Base-by-base conservation (phyloP, 1,140 invertebrate species). In the Reticulitermes speratus region DNA sequence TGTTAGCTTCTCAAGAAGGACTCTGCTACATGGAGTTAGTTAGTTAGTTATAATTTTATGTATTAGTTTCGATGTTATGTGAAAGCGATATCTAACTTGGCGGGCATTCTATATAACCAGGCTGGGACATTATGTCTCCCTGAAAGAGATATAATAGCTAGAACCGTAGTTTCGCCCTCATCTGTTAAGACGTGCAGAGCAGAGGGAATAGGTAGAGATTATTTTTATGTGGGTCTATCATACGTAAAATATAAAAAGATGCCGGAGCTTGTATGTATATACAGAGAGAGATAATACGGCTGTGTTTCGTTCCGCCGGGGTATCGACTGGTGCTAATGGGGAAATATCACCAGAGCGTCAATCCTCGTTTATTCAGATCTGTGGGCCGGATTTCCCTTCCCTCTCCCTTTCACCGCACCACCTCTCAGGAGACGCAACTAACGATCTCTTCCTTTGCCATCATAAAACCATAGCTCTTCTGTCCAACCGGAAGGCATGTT, bases 291-390 rank as follows among this genome's bases (percentile, higher is more conserved):
- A 75, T 75, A 75, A 75, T 75, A 75, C 1, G n/a, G n/a, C 25
- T n/a, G 65, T n/a, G 59, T 65, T n/a, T 21, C 59, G 3, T 19
- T 65, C 38, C 45, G n/a, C 23, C 83, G 83, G 3, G 21, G 52
- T 59, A 84, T 84, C 83, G 83, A 84, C 85, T 85, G 44, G 45
- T 32, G 75, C 65, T 85, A 85, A 85, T 85, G 75, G 85, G 65
- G 75, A 85, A 85, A 85, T 85, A 85, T 85, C 85, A 82, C 85
- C 85, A 14, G 5, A 12, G 55, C 59, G 85, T 85, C 85, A 85
- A 75, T 85, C 85, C 65, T 85, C 65, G 85, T 85, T 85, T 85
- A 85, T 85, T 44, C 65, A n/a, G 85, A 44, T 75, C 65, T 75
- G 65, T 30, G 65, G 65, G 65, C 65, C 65, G 65, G 65, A 75